Conservation (phyloP, 2,797 vertebrate species). For the Peromyscus nudipes region DNA sequence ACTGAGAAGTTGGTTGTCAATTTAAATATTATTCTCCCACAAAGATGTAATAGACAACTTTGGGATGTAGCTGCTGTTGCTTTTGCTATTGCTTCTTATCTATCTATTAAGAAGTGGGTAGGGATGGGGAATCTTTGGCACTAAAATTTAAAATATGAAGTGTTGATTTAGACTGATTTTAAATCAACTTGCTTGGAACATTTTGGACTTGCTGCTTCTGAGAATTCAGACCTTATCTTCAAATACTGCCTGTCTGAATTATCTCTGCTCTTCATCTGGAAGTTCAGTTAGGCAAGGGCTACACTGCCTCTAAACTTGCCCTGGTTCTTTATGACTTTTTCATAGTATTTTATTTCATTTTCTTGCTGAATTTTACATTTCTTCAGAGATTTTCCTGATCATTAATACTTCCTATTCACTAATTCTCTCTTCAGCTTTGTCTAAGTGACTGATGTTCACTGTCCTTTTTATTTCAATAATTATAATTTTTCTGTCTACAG, state of each 20-base stretch:
- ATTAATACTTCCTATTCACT: constrained; percentile 36
- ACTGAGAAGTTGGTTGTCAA: not conserved
- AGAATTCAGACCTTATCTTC: not conserved
- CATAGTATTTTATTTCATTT: not conserved
- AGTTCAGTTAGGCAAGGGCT: not conserved
- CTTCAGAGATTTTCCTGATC: not conserved
- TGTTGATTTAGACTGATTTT: not conserved
- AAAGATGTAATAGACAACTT: not conserved
- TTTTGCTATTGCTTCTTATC: not conserved
- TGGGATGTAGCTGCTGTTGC: not conserved
- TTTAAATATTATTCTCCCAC: constrained; percentile 2
- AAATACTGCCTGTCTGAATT: not conserved
- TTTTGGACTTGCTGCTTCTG: not conserved
- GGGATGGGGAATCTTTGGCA: not conserved
- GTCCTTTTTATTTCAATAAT: constrained; percentile 34
- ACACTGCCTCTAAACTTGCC: not conserved
- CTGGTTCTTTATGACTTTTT: constrained; percentile 20
- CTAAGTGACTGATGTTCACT: constrained; percentile 4
- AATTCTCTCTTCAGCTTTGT: constrained; percentile 55
- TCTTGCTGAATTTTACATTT: constrained; percentile 6
- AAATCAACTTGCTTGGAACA: constrained; percentile 39
- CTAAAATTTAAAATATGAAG: not conserved
- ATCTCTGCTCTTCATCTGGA: not conserved
- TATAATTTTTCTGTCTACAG: not conserved
- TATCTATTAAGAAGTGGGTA: not conserved